Evolutionary conservation across 2,113 vertebrate species (phyloP).

Genomic region (Pterocles orientalis): DNA sequence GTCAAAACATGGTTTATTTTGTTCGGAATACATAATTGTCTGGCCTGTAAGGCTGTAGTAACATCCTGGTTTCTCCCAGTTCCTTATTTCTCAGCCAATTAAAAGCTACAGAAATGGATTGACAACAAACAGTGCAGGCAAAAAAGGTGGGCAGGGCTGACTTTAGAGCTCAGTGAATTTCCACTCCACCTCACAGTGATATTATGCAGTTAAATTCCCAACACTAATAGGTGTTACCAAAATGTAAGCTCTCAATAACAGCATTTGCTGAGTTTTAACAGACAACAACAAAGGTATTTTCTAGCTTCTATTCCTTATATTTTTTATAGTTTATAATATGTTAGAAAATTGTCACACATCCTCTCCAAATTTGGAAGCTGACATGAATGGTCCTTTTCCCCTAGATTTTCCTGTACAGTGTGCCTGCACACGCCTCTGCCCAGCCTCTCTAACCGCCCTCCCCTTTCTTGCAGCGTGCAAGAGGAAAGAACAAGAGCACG

Average conservation of each 20-base stretch:
- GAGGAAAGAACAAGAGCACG: constrained; percentile 96
- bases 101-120: neutral
- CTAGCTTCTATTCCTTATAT: neutral
- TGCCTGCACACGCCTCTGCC: accelerated
- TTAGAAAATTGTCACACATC: neutral
- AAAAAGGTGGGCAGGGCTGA: neutral
- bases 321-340: neutral
- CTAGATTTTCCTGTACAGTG: neutral
- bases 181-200: neutral
- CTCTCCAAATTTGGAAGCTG: neutral
- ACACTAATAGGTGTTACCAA: neutral
- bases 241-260: neutral
- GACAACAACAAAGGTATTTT: neutral
- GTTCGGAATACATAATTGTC: neutral
- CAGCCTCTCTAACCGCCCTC: constrained; percentile 29
- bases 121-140: neutral
- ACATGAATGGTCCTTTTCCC: neutral
- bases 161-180: neutral
- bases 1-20: neutral
- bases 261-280: neutral
- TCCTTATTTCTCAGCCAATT: neutral
- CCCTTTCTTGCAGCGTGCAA: constrained; percentile 89
- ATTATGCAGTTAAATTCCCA: neutral
- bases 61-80: neutral
- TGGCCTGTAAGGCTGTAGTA: neutral